Conservation (phyloP, 2,113 vertebrate species). For the Cololabis saira region DNA sequence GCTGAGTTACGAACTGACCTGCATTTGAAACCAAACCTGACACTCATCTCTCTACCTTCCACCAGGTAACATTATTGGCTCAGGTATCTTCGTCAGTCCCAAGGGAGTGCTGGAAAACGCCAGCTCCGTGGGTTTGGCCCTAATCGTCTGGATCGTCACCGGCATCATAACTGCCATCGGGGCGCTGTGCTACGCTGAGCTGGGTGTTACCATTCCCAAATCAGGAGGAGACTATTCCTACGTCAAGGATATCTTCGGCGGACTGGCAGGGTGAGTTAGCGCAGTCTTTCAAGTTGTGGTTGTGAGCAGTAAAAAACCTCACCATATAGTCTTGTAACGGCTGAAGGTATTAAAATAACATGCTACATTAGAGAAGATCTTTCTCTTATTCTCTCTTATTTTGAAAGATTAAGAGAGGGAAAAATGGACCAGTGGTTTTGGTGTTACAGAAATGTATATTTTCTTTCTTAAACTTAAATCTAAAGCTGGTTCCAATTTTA, state of each 20-base stretch:
- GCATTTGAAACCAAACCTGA: neutral
- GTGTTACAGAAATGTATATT: too few relatives aligned
- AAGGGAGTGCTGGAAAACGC: constrained; percentile 93
- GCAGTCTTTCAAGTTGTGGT: too few relatives aligned
- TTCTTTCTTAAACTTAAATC: too few relatives aligned
- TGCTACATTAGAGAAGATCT: too few relatives aligned
- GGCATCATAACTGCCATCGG: constrained; percentile 92
- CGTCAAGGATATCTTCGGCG: constrained; percentile 94
- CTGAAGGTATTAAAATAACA: neutral
- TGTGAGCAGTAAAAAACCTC: too few relatives aligned
- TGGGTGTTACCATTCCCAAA: constrained; percentile 94
- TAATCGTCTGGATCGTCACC: constrained; percentile 91
- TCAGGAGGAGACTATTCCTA: constrained; percentile 94
- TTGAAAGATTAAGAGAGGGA: too few relatives aligned
- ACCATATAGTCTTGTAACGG: neutral
- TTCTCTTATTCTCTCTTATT: too few relatives aligned
- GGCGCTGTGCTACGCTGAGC: constrained; percentile 91
- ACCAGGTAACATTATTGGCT: constrained; percentile 93
- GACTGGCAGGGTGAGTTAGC: constrained; percentile 88
- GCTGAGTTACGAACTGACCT: neutral
- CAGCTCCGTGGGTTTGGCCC: constrained; percentile 89
- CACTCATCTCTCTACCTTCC: neutral
- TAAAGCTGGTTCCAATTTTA: too few relatives aligned
- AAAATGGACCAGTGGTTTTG: too few relatives aligned
- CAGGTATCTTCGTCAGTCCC: constrained; percentile 93